phyloP scores from a whole-genome alignment of 53 echinoderm and acorn worm genomes.

The Holothuria scabra region DNA sequence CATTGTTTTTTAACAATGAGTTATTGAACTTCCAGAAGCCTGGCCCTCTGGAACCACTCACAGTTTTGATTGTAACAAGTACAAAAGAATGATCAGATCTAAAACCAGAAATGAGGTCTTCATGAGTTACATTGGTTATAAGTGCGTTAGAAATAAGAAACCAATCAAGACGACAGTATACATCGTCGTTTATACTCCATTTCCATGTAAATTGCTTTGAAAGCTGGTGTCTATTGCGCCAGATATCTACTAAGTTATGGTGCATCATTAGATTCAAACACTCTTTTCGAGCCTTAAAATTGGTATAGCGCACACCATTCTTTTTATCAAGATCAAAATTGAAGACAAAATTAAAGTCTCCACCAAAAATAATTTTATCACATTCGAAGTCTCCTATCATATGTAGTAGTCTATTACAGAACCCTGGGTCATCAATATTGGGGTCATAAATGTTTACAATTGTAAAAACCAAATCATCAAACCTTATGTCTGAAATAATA shows the following conservation, averaged over 20 bases:
- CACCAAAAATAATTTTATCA: neutral
- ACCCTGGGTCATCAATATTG: neutral
- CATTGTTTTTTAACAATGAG: no score
- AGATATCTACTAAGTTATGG: conserved; percentile 2
- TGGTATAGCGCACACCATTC: no score
- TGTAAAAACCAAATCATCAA: neutral
- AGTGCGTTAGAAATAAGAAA: neutral
- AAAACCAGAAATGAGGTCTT: neutral
- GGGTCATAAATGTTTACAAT: neutral
- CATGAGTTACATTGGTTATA: neutral
- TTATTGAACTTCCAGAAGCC: conserved; percentile 29
- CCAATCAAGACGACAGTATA: neutral
- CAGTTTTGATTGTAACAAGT: neutral
- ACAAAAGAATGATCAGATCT: conserved; percentile 28
- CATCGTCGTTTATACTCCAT: neutral
- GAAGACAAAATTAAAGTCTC: no score
- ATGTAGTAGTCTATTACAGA: neutral
- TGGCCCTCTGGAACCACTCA: neutral
- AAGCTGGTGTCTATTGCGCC: neutral
- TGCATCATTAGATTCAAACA: conserved; percentile 7
- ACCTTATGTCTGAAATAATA: neutral
- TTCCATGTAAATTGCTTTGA: conserved; percentile 18
- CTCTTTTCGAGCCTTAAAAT: conserved; percentile 5
- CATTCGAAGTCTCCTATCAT: neutral
- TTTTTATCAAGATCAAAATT: no score